Base-by-base conservation (phyloP, 2,888 invertebrate species). In the Endomychus coccineus region DNA sequence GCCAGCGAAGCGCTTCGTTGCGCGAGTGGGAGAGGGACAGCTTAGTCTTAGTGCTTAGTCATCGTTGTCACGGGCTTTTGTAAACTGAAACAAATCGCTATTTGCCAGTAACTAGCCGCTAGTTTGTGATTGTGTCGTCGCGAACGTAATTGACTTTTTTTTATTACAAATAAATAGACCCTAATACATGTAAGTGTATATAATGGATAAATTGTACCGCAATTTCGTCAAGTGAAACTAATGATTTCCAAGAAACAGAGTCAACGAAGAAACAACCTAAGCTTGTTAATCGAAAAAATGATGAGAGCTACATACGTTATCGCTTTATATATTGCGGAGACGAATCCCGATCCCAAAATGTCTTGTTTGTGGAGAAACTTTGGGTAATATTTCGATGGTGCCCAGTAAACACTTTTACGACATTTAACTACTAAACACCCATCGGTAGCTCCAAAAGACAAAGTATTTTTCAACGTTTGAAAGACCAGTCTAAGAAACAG, bases 401-500 rank as follows among this genome's bases (percentile, higher is more conserved):
- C 38, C 34, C 34, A 38, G 38, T 39, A 39, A 39, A 36, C n/a
- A n/a, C 33, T 39, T 27, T 35, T 39, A 39, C 32, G 38, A 27
- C 34, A 39, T 19, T 19, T 19, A n/a, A 19, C 21, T 19, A 7
- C 21, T 19, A 19, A 19, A 34, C 34, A 39, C 28, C 16, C 21
- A 39, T 27, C 39, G 34, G 39, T 39, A 28, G 39, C 34, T 39
- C 39, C 34, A 35, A 36, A 35, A 39, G 39, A 27, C 44, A 43
- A 44, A 43, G 31, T 38, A 32, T 44, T 21, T 46, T 15, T 37
- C 43, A 21, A 47, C 19, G n/a, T 43, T 29, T 16, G 45, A 43
- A 44, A 35, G 37, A 48, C 40, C 45, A 39, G 42, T 44, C 42
- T 19, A 38, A 43, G 34, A 46, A 46, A 35, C 44, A 46, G 39